Evolutionary conservation across 1,140 invertebrate species (phyloP).

Genomic region (Macrostomum lignano): DNA sequence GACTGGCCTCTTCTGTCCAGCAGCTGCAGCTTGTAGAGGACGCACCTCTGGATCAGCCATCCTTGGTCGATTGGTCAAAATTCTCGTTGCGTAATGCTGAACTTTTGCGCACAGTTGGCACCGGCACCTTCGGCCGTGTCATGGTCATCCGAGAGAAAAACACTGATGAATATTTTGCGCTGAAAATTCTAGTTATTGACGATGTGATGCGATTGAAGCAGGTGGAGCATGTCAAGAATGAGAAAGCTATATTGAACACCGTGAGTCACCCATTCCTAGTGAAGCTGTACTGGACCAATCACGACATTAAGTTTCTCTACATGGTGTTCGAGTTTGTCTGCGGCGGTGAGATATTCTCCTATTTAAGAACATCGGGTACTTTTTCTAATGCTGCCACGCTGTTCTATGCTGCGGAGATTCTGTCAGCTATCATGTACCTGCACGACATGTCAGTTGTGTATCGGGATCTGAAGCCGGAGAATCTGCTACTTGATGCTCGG

Average conservation of each 20-base stretch:
- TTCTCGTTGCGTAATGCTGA: too few species aligned
- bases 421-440: constrained; percentile 66
- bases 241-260: constrained; percentile 51
- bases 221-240: constrained; percentile 72
- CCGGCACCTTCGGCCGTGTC: constrained; percentile 69
- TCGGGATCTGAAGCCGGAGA: constrained; percentile 54
- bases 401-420: constrained; percentile 76
- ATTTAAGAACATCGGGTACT: constrained; percentile 59
- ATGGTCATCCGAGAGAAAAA: constrained; percentile 50
- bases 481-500: constrained; percentile 57
- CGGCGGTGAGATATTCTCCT: constrained; percentile 77
- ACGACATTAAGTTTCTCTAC: constrained; percentile 54
- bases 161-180: constrained; percentile 48
- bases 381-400: constrained; percentile 55
- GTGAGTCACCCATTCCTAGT: constrained; percentile 75
- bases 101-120: too few species aligned
- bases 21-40: too few species aligned
- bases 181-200: constrained; percentile 70
- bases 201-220: constrained; percentile 62
- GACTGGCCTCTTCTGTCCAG: too few species aligned
- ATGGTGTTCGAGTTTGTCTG: constrained; percentile 63
- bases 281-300: constrained; percentile 64
- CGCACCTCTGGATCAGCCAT: too few species aligned
- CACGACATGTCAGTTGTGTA: constrained; percentile 36
- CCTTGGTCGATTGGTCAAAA: too few species aligned